Evolutionary conservation across 1,140 invertebrate species (phyloP).

Genomic region (Streblospio benedicti): DNA sequence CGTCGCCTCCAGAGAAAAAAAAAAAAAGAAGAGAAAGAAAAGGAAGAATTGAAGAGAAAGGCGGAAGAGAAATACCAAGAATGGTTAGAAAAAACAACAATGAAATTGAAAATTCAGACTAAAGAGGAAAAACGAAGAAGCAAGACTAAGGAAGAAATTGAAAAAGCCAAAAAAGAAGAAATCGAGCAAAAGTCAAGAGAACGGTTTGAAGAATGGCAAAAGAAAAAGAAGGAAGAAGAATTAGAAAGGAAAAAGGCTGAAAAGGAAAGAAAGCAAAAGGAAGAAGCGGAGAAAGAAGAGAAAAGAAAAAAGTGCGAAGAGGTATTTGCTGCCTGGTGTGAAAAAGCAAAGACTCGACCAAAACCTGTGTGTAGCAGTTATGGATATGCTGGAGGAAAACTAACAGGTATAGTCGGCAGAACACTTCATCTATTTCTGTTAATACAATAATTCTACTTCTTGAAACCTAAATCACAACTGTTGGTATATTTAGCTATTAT

Average conservation of each 20-base stretch:
- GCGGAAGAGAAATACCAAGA: not conserved
- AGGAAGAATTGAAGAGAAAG: constrained; percentile 2
- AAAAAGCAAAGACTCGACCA: not conserved
- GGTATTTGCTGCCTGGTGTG: not conserved
- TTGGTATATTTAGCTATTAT: too few species aligned
- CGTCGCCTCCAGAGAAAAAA: too few species aligned
- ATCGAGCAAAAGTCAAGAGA: not conserved
- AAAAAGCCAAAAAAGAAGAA: too few species aligned
- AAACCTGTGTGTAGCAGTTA: not conserved
- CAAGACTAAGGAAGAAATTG: not conserved
- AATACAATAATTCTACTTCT: too few species aligned
- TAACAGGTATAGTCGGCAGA: not conserved
- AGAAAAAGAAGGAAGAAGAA: not conserved
- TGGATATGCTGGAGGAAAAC: not conserved
- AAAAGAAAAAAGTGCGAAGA: not conserved
- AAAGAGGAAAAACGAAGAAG: not conserved
- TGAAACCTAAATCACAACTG: too few species aligned
- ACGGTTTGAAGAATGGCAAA: not conserved
- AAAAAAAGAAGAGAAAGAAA: not conserved
- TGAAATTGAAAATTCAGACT: not conserved
- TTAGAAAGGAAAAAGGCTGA: not conserved
- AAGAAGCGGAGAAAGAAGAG: too few species aligned
- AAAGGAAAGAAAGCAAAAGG: not conserved
- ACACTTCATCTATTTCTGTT: too few species aligned
- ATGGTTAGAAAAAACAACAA: not conserved